Percentiles rank a stretch among this genome's conserved stretches.
Evolutionary conservation across 2,888 invertebrate genomes (phyloP).

Genomic region (Rhagonycha lutea): DNA sequence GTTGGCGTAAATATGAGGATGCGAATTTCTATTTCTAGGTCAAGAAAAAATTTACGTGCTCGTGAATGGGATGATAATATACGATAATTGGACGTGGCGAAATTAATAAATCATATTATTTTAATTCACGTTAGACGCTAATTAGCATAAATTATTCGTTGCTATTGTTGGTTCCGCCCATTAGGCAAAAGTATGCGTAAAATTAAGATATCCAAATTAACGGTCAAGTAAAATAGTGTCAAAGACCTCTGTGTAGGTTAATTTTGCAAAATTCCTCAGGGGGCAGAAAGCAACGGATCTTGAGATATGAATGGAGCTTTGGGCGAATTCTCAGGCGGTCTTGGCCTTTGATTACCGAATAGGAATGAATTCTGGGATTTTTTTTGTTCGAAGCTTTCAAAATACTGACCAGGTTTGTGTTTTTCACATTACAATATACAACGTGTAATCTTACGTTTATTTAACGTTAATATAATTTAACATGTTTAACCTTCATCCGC

Average conservation of each 20-base stretch:
- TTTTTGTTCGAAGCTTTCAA: no score
- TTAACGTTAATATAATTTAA: no score
- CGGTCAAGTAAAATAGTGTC: not conserved
- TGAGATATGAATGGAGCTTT: not conserved
- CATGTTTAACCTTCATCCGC: no score
- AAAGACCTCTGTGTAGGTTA: not conserved
- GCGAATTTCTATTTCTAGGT: not conserved
- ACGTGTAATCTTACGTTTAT: no score
- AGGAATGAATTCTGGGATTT: no score
- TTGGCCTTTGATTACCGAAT: no score
- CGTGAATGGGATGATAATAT: not conserved
- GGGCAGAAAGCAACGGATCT: not conserved
- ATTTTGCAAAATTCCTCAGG: not conserved
- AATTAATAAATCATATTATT: not conserved
- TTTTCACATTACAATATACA: no score
- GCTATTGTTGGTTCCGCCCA: not conserved
- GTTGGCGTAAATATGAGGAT: not conserved
- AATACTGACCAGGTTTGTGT: no score
- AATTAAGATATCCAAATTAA: not conserved
- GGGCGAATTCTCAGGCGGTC: not conserved
- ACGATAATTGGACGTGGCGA: not conserved
- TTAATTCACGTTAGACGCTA: not conserved
- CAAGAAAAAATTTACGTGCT: not conserved
- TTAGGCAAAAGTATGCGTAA: not conserved
- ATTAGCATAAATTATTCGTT: not conserved